phyloP scores from a whole-genome alignment of 1,140 invertebrate genomes.

The Drosophila chauvacae region DNA sequence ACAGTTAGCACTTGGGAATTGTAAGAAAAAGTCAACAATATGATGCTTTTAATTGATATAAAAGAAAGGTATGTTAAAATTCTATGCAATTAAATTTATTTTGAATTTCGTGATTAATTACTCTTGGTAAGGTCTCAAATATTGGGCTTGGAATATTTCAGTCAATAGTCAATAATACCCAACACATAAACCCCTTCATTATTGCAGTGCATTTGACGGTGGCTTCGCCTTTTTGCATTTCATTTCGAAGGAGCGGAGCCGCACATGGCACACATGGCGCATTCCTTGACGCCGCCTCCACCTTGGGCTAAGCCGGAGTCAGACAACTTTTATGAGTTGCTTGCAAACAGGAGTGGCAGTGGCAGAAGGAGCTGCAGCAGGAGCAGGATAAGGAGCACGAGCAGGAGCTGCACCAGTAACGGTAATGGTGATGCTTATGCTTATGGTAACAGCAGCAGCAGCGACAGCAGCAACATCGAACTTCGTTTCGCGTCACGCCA shows the following conservation, averaged over 20 bases:
- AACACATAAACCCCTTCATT: background rate
- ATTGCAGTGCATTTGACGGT: conserved; percentile 38
- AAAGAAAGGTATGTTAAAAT: too few relatives aligned
- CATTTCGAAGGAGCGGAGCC: conserved; percentile 17
- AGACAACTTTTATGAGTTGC: conserved; percentile 76
- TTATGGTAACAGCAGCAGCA: conserved; percentile 41
- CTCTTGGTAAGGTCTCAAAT: too few relatives aligned
- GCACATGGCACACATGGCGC: conserved; percentile 54
- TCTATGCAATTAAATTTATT: too few relatives aligned
- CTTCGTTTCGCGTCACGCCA: conserved; percentile 65
- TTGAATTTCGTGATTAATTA: too few relatives aligned
- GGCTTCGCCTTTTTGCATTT: conserved; percentile 53
- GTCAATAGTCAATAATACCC: background rate
- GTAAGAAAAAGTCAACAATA: background rate
- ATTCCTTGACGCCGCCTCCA: conserved; percentile 22
- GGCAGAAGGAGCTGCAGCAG: background rate
- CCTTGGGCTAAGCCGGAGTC: conserved; percentile 50
- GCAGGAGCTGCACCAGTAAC: conserved; percentile 35
- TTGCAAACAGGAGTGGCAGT: conserved; percentile 38
- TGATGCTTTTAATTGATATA: too few relatives aligned
- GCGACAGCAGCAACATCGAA: conserved; percentile 37
- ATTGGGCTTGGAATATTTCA: too few relatives aligned
- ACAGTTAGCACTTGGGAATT: background rate
- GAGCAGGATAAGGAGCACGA: conserved; percentile 13
- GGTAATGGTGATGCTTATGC: conserved; percentile 62